phyloP scores from a whole-genome alignment of 2,888 invertebrate species.

The Sarcophaga subvicina region DNA sequence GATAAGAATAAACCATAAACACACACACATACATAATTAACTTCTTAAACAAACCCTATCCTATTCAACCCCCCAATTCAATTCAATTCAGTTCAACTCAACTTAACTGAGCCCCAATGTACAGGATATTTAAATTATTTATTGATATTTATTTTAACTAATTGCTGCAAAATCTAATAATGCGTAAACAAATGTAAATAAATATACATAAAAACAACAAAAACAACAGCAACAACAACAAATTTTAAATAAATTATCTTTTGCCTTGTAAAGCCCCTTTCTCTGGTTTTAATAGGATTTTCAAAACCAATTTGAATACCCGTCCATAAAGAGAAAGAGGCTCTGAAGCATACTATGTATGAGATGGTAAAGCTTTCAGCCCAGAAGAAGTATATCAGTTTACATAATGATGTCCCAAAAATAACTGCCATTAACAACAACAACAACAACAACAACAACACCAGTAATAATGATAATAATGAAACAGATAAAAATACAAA shows the following conservation, averaged over 20 bases:
- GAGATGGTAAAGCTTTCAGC: not conserved
- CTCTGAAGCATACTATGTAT: not conserved
- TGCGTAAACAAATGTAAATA: slow-evolving; percentile 64
- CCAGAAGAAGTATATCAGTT: slow-evolving; percentile 23
- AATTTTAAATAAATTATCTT: slow-evolving; percentile 48
- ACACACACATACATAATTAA: not conserved
- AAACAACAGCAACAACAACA: slow-evolving; percentile 10
- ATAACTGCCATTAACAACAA: slow-evolving; percentile 49
- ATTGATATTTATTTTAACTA: slow-evolving; percentile 58
- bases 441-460: slow-evolving; percentile 13
- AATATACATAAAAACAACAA: slow-evolving; percentile 20
- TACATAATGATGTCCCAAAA: slow-evolving; percentile 51
- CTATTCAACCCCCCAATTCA: not conserved
- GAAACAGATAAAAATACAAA: slow-evolving; percentile 41
- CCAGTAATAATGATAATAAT: not conserved
- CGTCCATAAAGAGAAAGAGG: too few relatives aligned
- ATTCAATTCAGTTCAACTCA: not conserved
- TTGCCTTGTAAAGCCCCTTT: not conserved
- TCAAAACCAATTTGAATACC: not conserved
- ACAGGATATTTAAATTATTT: slow-evolving; percentile 43
- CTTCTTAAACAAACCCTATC: not conserved
- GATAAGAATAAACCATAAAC: not conserved
- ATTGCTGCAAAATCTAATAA: slow-evolving; percentile 63
- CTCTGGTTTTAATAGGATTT: not conserved
- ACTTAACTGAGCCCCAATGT: not conserved